Base-by-base conservation (phyloP, 2,888 invertebrate genomes). In the Chesias legatella region DNA sequence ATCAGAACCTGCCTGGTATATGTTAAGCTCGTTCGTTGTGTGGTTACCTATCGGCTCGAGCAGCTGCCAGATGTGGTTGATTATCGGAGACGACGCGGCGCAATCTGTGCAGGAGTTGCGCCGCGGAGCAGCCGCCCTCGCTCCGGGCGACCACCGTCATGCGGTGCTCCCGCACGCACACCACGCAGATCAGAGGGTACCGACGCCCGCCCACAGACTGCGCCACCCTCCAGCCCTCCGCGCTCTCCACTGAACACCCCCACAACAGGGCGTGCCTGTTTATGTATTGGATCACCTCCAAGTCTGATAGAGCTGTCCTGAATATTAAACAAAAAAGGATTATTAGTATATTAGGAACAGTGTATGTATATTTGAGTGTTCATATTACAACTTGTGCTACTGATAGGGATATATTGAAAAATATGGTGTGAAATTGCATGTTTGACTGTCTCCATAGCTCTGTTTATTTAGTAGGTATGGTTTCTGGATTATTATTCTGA, bases 91-190 rank as follows among this genome's bases (percentile, higher is more conserved):
- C 94, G 30, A 96, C 92, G 7, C 92, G 90, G 55, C 91, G 91
- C 47, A 98, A 79, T 38, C 95, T 91, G 45, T 91, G 88, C 20
- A 95, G 74, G 36, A 98, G 80, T 58, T 94, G 92, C 7, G 89
- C 88, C 0, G 95, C 81, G 7, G 93, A 91, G 52, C 95, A 93
- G 27, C 92, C 91, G 6, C 98, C 98, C 78, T 98, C 98, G 65
- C 97, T 92, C 49, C 97, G 91, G 0, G 93, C 95, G 35, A 98
- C 96, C 50, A 98, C 93, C 1, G 97, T 96, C 98, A 99, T 99
- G 51, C 94, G 92, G 69, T 95, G 94, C 38, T 97, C 95, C 52
- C 96, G 92, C 22, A 98, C 90, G 35, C 96, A 97, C 63, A 99
- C 94, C 40, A 98, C 90, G 42, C 96, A 96, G 61, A 99, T 84